Base-by-base conservation (phyloP, 2,888 invertebrate species). In the Caenorhabditis becei region DNA sequence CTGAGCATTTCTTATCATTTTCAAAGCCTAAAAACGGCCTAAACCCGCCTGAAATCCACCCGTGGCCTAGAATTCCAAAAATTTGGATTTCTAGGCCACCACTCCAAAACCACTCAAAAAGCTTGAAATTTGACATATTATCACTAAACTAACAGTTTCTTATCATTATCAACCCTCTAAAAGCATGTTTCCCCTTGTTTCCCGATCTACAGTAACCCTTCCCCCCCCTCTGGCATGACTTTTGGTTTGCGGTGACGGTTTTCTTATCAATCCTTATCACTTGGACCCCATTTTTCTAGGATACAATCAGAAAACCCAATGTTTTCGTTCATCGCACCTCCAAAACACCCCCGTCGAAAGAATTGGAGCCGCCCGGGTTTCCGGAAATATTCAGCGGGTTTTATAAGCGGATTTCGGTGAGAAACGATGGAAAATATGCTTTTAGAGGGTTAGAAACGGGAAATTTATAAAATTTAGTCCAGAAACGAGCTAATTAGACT, bases 201-300 rank as follows among this genome's bases (percentile, higher is more conserved):
- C 14, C n/a, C 18, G n/a, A 47, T 14, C 47, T 20, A 41, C 41
- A 41, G 41, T 41, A 41, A 41, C 10, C 47, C 47, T 3, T 5
- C 3, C 11, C 3, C 41, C 41, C 41, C 41, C 14, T 41, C 3
- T 18, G 16, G 2, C 24, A 53, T 24, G 14, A 53, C 18, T 58
- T 18, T 20, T 18, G 51, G 65, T 56, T 66, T 75, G 75, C 75
- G 75, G 75, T 75, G 75, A 47, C 66, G 75, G 75, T 75, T 24
- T 14, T 20, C 53, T 32, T 18, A 51, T 56, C 23, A 37, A 65
- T 10, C 18, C 20, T 28, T 24, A 14, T 11, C 2, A 51, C 18
- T 49, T 32, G 28, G 26, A 18, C 23, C 10, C 14, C 41, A 41
- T 49, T 51, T 69, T 75, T 75, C 66, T 75, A 75, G 75, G 75